phyloP scores from a whole-genome alignment of 2,888 invertebrate species.

The Epinotia brunnichana region DNA sequence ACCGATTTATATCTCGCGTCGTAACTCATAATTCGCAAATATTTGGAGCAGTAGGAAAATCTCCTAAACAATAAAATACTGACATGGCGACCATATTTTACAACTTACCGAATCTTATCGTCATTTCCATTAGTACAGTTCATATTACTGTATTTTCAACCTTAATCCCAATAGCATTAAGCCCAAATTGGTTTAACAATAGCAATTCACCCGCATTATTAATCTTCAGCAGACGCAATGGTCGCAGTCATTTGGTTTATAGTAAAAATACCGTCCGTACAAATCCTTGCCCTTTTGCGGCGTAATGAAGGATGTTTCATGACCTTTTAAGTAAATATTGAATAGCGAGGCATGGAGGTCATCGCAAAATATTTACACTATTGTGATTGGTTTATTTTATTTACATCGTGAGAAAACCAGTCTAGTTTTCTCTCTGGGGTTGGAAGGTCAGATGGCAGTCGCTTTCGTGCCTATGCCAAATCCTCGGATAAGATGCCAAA shows the following conservation, averaged over 20 bases:
- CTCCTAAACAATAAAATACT: conserved; percentile 26
- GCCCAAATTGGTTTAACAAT: conserved; percentile 2
- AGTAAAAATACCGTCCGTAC: conserved; percentile 28
- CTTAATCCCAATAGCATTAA: conserved; percentile 7
- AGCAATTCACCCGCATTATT: conserved; percentile 29
- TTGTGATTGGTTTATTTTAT: not conserved
- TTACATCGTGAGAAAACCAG: too few relatives aligned
- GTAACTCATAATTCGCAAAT: too few relatives aligned
- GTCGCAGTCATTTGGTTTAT: conserved; percentile 42
- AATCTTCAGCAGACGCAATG: conserved; percentile 37
- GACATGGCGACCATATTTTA: conserved; percentile 20
- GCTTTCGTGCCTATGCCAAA: too few relatives aligned
- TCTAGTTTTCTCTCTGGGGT: too few relatives aligned
- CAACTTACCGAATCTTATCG: conserved; percentile 14
- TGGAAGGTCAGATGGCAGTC: too few relatives aligned
- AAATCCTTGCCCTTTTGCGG: conserved; percentile 20
- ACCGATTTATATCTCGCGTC: too few relatives aligned
- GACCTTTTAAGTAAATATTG: not conserved
- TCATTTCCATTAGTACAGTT: conserved; percentile 5
- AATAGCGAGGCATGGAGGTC: not conserved
- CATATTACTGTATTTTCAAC: not conserved
- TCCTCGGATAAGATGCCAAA: too few relatives aligned
- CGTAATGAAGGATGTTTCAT: conserved; percentile 16
- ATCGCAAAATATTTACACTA: not conserved
- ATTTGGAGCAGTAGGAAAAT: not conserved